Evolutionary conservation across 2,797 vertebrate genomes (phyloP), one percentile per base, ranked within the genome.

Genomic region (Clamator glandarius): DNA sequence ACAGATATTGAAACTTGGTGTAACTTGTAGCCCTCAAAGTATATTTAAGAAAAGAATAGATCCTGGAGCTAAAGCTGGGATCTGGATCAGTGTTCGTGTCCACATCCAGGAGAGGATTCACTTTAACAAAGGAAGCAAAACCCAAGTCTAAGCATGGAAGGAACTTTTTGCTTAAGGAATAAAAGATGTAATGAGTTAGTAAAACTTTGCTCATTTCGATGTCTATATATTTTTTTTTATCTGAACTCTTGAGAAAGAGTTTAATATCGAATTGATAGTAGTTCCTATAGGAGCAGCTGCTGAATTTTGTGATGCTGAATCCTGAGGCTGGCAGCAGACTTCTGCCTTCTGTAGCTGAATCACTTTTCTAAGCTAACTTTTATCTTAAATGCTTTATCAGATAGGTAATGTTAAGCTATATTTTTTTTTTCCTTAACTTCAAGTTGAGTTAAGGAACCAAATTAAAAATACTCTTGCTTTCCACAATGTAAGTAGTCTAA

Each of bases 401-500:
- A 26, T 14, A 83, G 35, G 31, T 59, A 84, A 85, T 3, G 2
- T 39, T n/a, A 86, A 66, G 11, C 1, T 29, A n/a, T 29, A n/a
- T 26, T 33, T 26, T 28, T 33, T 23, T 9, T 42, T 29, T 11
- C 36, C 29, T 78, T 83, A 46, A 31, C 5, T 58, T 87, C 35
- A 69, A 29, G 8, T 54, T 76, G 72, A 84, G 51, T 55, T 69
- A 66, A 78, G 42, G 36, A 20, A 87, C 18, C 62, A 29, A 86
- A 74, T 91, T 84, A 62, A 67, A 75, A 75, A 54, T 95, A 61
- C 51, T 92, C 92, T 88, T 64, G 51, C 20, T 63, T 93, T 59
- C 50, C 58, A 31, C 9, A 25, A 2, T 86, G 70, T 77, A 46
- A 92, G 42, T 42, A 76, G 10, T 21, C 25, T 74, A 66, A 68